Conservation (phyloP, 2,797 vertebrate species). For the Sebastes flavidus region DNA sequence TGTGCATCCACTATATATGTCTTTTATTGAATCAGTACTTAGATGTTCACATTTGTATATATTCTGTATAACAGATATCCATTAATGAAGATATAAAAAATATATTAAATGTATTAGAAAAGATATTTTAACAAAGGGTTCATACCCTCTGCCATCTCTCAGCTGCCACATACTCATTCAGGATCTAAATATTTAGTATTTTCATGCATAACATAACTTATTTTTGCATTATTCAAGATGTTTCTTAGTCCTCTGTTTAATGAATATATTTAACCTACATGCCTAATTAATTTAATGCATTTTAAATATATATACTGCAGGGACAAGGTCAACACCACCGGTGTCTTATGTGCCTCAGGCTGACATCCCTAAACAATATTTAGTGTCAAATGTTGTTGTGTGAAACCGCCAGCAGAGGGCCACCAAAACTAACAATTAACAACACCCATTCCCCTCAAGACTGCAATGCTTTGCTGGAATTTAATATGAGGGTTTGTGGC, state of each 20-base stretch:
- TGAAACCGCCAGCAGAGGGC: conserved; percentile 65
- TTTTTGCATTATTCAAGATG: background rate
- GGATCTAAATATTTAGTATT: background rate
- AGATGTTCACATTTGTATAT: background rate
- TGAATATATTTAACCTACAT: background rate
- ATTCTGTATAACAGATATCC: background rate
- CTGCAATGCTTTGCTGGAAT: conserved; percentile 9
- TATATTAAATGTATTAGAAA: too few species aligned
- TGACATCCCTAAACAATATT: background rate
- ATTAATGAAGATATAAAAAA: too few species aligned
- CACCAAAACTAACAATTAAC: conserved; percentile 40
- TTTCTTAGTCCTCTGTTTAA: background rate
- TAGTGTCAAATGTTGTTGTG: background rate
- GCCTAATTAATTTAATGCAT: too few species aligned
- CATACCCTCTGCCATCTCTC: background rate
- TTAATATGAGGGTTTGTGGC: background rate
- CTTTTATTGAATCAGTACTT: background rate
- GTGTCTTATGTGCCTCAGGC: background rate
- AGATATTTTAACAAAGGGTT: background rate
- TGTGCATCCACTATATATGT: background rate
- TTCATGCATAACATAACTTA: background rate
- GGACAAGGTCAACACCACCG: background rate
- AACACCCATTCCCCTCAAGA: background rate
- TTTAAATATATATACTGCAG: background rate
- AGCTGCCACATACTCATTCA: too few species aligned